These are phyloP conservation scores for Silvanus unidentatus DNA, from an alignment of 2,888 invertebrate species.

Conservation along the genomic window DNA sequence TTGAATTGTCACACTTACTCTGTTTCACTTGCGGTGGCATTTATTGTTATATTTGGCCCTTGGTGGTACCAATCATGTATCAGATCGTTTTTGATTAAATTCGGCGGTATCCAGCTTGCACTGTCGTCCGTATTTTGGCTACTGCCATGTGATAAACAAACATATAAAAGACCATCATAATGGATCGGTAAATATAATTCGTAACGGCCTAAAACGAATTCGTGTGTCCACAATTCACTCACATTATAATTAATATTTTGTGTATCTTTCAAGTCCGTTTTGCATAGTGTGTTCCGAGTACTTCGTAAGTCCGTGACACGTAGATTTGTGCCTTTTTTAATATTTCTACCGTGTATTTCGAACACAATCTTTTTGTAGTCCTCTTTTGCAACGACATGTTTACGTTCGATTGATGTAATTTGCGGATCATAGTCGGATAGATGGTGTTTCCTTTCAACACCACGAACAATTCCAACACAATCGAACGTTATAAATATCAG, in stretches of 20 bases:
- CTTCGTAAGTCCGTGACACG: conserved; percentile 32
- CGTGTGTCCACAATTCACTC: conserved; percentile 29
- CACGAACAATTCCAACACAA: no score
- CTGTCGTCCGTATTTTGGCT: neutral
- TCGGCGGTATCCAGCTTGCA: conserved; percentile 46
- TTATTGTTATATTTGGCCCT: conserved; percentile 47
- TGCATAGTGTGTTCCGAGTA: conserved; percentile 32
- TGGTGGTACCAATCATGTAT: conserved; percentile 56
- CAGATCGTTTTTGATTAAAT: conserved; percentile 33
- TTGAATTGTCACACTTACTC: neutral
- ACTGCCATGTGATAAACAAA: conserved; percentile 35
- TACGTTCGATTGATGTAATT: conserved; percentile 25
- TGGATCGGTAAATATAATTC: conserved; percentile 33
- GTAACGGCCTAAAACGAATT: conserved; percentile 29
- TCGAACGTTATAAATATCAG: no score
- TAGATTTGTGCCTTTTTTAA: conserved; percentile 34
- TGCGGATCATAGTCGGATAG: conserved; percentile 23
- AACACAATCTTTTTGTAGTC: conserved; percentile 35
- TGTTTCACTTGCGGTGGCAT: conserved; percentile 15
- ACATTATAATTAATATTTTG: conserved; percentile 23
- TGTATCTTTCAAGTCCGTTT: conserved; percentile 28
- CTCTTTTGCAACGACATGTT: conserved; percentile 24
- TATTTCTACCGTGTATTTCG: conserved; percentile 39
- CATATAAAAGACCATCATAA: conserved; percentile 35
- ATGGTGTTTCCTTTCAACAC: conserved; percentile 8